Conservation (phyloP, 2,113 vertebrate species). For the Peromyscus leucopus region DNA sequence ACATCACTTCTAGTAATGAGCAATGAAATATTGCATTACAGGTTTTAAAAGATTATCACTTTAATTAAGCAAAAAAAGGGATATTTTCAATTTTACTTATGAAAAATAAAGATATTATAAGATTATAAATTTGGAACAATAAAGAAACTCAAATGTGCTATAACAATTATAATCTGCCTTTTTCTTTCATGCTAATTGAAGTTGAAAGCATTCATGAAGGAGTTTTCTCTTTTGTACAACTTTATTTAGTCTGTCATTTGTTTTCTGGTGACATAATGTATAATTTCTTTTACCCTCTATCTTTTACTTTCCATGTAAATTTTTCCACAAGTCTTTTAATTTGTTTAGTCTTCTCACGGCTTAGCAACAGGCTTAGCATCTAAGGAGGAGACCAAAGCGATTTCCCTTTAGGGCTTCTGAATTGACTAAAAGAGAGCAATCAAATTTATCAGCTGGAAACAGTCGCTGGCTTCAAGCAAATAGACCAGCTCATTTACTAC, state of each 20-base stretch:
- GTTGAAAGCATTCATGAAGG: neutral
- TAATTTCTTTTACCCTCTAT: constrained; percentile 27
- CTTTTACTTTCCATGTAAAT: constrained; percentile 57
- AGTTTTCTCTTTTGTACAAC: constrained; percentile 24
- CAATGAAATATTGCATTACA: neutral
- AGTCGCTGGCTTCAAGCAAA: constrained; percentile 63
- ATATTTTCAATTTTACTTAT: constrained; percentile 30
- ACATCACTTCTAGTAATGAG: constrained; percentile 38
- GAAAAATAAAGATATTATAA: constrained; percentile 33
- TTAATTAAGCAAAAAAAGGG: neutral
- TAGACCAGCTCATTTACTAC: constrained; percentile 45
- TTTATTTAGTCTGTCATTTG: neutral
- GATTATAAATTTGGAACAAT: constrained; percentile 24
- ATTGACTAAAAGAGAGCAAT: constrained; percentile 62
- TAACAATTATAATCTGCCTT: neutral
- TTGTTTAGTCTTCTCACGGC: constrained; percentile 55
- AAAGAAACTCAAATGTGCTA: neutral
- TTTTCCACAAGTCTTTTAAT: constrained; percentile 53
- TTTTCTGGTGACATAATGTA: neutral
- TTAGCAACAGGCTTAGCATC: constrained; percentile 41
- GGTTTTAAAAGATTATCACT: neutral
- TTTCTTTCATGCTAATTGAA: neutral
- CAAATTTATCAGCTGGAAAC: constrained; percentile 76
- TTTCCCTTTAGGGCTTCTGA: constrained; percentile 33
- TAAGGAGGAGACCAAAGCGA: constrained; percentile 15